Base-by-base conservation (phyloP, 2,797 vertebrate genomes). In the Geotrypetes seraphini region DNA sequence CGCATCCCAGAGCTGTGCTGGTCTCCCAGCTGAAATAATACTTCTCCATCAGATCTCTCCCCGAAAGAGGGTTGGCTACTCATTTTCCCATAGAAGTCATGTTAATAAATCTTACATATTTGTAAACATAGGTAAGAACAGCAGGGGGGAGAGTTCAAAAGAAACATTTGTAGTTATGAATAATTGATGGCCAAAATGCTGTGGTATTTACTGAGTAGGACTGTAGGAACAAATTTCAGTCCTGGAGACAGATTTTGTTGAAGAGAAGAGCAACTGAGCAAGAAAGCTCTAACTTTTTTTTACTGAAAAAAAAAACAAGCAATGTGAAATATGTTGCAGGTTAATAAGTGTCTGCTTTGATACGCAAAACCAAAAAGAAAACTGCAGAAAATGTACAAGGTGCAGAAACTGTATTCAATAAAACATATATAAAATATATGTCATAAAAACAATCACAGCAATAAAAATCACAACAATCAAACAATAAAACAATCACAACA, bases 1-100 rank as follows among this genome's bases (percentile, higher is more conserved):
- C 76, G 78, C 78, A 82, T 87, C 85, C 80, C 35, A 23, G 68
- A 66, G 76, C 81, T 73, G 75, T 79, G 70, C 68, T 72, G 62
- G 71, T 75, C 75, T 66, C 71, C 77, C 90, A 89, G 90, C 90
- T 93, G 89, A 79, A 84, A 90, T 79, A 93, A 92, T 78, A 90
- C 57, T 58, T 65, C 69, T 80, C 75, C 69, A 65, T 73, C 51
- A 18, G 61, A 57, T 58, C 56, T 64, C 57, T 69, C 58, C 64
- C 72, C 75, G 57, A 75, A 74, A 73, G 65, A 47, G 60, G 73
- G 74, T 79, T 75, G n/a, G 57, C 61, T 39, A 45, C 51, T 49
- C 53, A 18, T 45, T 40, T 62, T 47, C 60, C 66, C 45, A 45
- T 57, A 53, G 60, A 49, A 56, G 44, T 51, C 56, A 33, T 63